A percentile compares a stretch with the other conserved stretches of the same genome.
Evolutionary conservation across 2,113 vertebrate genomes (phyloP).

Genomic region (Pomatorhinus ruficollis): DNA sequence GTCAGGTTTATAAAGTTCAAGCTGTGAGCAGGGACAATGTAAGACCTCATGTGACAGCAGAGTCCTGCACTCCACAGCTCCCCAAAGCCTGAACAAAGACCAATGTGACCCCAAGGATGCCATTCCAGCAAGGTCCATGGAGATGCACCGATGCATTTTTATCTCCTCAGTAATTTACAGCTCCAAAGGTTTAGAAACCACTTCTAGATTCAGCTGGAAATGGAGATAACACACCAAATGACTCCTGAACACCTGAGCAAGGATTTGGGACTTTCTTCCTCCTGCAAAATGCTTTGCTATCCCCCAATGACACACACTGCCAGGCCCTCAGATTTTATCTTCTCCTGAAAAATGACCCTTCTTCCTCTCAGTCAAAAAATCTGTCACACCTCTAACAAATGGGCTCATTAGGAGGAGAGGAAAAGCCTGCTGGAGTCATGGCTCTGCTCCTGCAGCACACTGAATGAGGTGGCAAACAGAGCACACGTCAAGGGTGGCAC

Average conservation of each 20-base stretch:
- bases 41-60: not conserved
- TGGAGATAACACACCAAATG: not conserved
- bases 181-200: not conserved
- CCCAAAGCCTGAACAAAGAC: not conserved
- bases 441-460: not conserved
- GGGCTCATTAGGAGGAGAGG: not conserved
- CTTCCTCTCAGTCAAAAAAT: not conserved
- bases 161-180: not conserved
- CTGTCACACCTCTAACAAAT: not conserved
- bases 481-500: not conserved
- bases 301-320: not conserved
- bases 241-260: not conserved
- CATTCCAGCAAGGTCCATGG: not conserved
- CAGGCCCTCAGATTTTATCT: not conserved
- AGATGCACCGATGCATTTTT: rapidly evolving
- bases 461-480: not conserved
- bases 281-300: not conserved
- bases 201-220: not conserved
- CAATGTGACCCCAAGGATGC: not conserved
- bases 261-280: not conserved
- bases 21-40: not conserved
- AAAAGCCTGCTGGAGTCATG: not conserved
- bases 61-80: not conserved
- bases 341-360: not conserved
- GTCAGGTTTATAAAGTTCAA: not conserved